Evolutionary conservation across 2,797 vertebrate species (phyloP), one percentile per base, ranked within the genome.

Genomic region (Typhlichthys eigenmanni): DNA sequence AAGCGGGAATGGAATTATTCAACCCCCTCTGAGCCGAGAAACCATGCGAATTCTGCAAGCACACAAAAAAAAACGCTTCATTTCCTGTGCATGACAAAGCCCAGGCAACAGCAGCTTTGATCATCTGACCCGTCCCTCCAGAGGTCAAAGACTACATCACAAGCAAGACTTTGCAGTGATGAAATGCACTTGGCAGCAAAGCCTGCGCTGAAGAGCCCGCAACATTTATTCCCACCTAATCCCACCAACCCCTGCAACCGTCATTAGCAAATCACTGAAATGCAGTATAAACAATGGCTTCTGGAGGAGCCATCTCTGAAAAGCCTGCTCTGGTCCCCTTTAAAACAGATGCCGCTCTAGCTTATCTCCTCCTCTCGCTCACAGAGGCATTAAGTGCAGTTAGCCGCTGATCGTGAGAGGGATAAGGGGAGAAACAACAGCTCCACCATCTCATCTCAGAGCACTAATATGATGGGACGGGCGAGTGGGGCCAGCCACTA

Each of bases 381-480:
- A 64, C 24, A 62, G 57, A 47, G 53, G 72, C 61, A 81, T 72
- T 72, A 17, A 55, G 68, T 67, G 73, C 75, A 67, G 87, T 85
- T 82, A 86, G 83, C 75, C 73, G 67, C 67, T 75, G 85, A 81
- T 83, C 77, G 75, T 72, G 58, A 76, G 80, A 87, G 80, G 81
- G 88, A 89, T 90, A 88, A 88, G 81, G 84, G 74, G 69, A 84
- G 10, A 84, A 89, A 88, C 79, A 86, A 82, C 74, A 76, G 76
- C 84, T 78, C 75, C 78, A 74, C 76, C 87, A 86, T 89, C 84
- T 90, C 89, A 89, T 91, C 87, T 89, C 79, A 73, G 81, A 84
- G 81, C 81, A 76, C 86, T 90, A 91, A 91, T 89, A 85, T 87
- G 85, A 91, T 87, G 87, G 87, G 91, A 89, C 81, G 74, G 81